Evolutionary conservation across 1,140 invertebrate species (phyloP).

Genomic region (Campoletis sonorensis): DNA sequence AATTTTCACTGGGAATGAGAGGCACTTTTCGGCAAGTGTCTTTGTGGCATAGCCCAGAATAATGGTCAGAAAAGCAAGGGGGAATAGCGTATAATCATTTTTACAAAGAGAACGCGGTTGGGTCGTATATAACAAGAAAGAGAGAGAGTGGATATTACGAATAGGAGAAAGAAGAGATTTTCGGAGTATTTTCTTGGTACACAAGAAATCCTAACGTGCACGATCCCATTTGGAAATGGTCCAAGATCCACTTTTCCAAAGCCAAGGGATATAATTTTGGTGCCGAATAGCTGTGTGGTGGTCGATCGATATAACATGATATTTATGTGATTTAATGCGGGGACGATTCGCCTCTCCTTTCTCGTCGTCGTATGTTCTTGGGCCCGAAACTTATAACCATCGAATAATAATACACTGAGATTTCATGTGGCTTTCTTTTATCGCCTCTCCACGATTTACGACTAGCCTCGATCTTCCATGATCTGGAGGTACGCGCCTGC

Average conservation of each 20-base stretch:
- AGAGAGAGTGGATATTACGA: neutral
- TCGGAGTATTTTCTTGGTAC: neutral
- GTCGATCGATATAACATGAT: neutral
- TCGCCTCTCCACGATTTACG: constrained; percentile 27
- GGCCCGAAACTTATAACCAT: constrained; percentile 14
- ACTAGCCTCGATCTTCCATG: neutral
- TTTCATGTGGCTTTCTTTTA: constrained; percentile 27
- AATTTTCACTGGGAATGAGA: no score
- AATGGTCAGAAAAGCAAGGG: no score
- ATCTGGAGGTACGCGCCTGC: neutral
- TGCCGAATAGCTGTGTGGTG: neutral
- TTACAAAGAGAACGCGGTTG: no score
- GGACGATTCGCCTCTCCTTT: neutral
- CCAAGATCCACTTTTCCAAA: constrained; percentile 11
- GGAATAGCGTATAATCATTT: no score
- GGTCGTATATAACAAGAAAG: no score
- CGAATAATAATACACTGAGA: constrained; percentile 20
- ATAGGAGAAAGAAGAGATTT: neutral
- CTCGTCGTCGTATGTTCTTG: neutral
- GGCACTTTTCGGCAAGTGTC: no score
- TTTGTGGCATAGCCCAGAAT: no score
- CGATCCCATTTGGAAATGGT: neutral
- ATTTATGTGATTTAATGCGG: constrained; percentile 22
- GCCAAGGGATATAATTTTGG: neutral
- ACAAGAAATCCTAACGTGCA: neutral